A percentile compares a stretch with the other conserved stretches of the same genome.
phyloP scores from a whole-genome alignment of 2,888 invertebrate species.

The Fragum whitleyi region DNA sequence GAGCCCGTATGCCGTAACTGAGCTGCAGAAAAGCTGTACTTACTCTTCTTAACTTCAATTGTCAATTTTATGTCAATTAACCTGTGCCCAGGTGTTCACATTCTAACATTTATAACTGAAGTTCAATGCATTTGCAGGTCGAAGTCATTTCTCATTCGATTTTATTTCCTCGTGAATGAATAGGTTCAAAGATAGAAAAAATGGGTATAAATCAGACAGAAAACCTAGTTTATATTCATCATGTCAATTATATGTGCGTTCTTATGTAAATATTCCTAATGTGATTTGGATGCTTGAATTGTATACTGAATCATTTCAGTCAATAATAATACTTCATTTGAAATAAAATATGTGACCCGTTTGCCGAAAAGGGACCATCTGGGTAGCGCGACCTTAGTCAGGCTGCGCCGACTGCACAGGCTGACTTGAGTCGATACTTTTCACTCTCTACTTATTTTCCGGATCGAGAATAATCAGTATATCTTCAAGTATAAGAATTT shows the following conservation, averaged over 20 bases:
- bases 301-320: background rate
- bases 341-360: too few relatives aligned
- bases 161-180: background rate
- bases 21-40: too few relatives aligned
- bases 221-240: background rate
- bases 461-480: too few relatives aligned
- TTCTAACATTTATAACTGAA: background rate
- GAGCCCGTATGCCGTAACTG: too few relatives aligned
- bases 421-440: too few relatives aligned
- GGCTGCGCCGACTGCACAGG: too few relatives aligned
- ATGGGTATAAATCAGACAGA: background rate
- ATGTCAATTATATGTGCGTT: background rate
- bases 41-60: too few relatives aligned
- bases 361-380: too few relatives aligned
- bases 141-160: background rate
- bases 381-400: too few relatives aligned
- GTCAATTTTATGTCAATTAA: background rate
- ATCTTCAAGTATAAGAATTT: too few relatives aligned
- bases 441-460: too few relatives aligned
- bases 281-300: background rate
- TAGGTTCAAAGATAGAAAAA: background rate
- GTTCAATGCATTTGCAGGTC: conserved; percentile 4
- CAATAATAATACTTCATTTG: background rate
- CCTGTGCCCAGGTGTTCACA: background rate
- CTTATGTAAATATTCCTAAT: conserved; percentile 3